These are phyloP conservation scores for Zygaena filipendulae DNA, from an alignment of 2,888 invertebrate genomes.

Conservation along the genomic window DNA sequence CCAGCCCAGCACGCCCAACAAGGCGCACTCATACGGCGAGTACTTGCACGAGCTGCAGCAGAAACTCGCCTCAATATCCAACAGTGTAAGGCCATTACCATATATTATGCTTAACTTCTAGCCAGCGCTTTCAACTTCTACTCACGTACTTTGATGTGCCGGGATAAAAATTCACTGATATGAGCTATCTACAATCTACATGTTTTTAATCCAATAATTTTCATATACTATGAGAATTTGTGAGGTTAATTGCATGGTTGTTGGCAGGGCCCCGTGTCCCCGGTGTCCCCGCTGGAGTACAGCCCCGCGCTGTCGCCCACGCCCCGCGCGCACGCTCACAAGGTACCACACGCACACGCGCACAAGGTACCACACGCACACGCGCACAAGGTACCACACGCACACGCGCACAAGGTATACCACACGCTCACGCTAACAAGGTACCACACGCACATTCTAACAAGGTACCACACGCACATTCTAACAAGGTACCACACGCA, in stretches of 20 bases:
- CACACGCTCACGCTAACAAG: no score
- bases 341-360: slow-evolving; percentile 15
- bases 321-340: slow-evolving; percentile 35
- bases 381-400: not conserved
- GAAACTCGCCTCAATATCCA: slow-evolving; percentile 72
- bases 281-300: slow-evolving; percentile 65
- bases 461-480: no score
- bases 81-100: slow-evolving; percentile 67
- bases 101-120: no score
- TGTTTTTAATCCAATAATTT: no score
- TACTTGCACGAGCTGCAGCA: slow-evolving; percentile 78
- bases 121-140: not conserved
- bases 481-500: no score
- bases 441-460: no score
- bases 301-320: slow-evolving; percentile 60
- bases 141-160: no score
- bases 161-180: not conserved
- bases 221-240: no score
- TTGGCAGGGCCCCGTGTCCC: slow-evolving; percentile 66
- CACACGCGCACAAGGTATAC: no score
- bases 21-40: slow-evolving; percentile 72
- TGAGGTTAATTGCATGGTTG: no score
- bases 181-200: not conserved
- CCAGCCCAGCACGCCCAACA: slow-evolving; percentile 72
- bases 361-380: slow-evolving; percentile 19